Percentiles rank a stretch among this genome's conserved stretches.
Conservation (phyloP, 2,797 vertebrate genomes). For the Sparus aurata region DNA sequence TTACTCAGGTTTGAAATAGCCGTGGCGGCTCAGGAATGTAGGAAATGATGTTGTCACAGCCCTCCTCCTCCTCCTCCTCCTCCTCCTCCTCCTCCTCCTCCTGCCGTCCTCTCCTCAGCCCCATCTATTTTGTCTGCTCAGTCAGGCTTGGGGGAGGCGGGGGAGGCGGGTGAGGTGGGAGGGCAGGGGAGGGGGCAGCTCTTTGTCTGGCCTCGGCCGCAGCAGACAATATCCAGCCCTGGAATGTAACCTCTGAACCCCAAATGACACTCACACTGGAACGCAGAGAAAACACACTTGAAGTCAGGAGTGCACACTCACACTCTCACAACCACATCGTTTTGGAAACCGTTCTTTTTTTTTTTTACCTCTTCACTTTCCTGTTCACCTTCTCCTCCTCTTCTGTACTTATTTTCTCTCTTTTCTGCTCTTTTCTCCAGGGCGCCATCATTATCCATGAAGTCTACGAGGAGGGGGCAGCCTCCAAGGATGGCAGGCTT, state of each 20-base stretch:
- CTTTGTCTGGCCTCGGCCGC: constrained; percentile 73
- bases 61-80: constrained; percentile 46
- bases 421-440: constrained; percentile 72
- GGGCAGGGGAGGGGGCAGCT: constrained; percentile 60
- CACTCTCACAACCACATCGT: not conserved
- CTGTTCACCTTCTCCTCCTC: constrained; percentile 12
- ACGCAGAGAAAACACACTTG: constrained; percentile 28
- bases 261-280: constrained; percentile 56
- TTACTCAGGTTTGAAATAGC: constrained; percentile 60
- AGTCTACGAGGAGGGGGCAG: constrained; percentile 98
- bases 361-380: not conserved
- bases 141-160: constrained; percentile 69
- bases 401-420: not conserved
- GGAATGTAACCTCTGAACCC: constrained; percentile 82
- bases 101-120: constrained; percentile 43
- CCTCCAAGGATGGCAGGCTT: constrained; percentile 96
- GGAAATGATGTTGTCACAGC: constrained; percentile 75
- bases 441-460: constrained; percentile 98
- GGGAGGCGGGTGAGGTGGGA: constrained; percentile 18
- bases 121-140: constrained; percentile 79
- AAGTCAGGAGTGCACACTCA: constrained; percentile 27
- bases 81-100: constrained; percentile 31
- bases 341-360: not conserved
- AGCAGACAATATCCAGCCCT: constrained; percentile 77
- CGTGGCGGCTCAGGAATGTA: constrained; percentile 70